phyloP scores from a whole-genome alignment of 2,113 vertebrate species.

The human region GRCh38 chr11:41119001-41119500 shows the following conservation, averaged over 20 bases:
- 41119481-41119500: not conserved
- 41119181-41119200: not conserved
- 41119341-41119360: not conserved
- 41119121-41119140: not conserved
- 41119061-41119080: not conserved
- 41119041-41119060: not conserved
- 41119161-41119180: not conserved
- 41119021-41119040: not conserved
- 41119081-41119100: not conserved
- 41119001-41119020: not conserved
- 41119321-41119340: not conserved
- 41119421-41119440: not conserved
- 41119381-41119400: conserved; percentile 42
- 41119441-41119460: not conserved
- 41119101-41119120: not conserved
- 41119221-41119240: not conserved
- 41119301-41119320: not conserved
- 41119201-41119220: not conserved
- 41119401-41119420: not conserved
- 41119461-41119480: not conserved
- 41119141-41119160: not conserved
- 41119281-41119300: not conserved
- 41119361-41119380: not conserved
- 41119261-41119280: not conserved
- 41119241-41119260: not conserved